A percentile compares a stretch with the other conserved stretches of the same genome.
phyloP scores from a whole-genome alignment of 2,888 invertebrate genomes.

The Drymonia ruficornis region DNA sequence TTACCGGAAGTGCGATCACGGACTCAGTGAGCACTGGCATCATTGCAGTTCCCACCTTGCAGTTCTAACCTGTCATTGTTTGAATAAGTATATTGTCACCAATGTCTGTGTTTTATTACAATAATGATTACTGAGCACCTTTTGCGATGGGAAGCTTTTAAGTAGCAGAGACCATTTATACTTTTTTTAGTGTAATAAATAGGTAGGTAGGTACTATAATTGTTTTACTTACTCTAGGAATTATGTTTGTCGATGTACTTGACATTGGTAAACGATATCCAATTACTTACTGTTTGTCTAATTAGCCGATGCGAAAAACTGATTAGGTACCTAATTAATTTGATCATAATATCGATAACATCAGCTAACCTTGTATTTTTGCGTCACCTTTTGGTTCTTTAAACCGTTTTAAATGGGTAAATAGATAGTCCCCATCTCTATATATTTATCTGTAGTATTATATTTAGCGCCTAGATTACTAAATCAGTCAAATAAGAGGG shows the following conservation, averaged over 20 bases:
- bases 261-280: not conserved
- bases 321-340: not conserved
- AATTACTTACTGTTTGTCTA: not conserved
- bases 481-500: too few species aligned
- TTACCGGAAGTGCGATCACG: too few species aligned
- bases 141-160: not conserved
- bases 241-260: not conserved
- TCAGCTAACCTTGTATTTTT: too few species aligned
- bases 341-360: not conserved
- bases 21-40: too few species aligned
- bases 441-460: too few species aligned
- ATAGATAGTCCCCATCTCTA: too few species aligned
- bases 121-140: not conserved
- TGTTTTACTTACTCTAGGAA: not conserved
- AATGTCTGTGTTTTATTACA: constrained; percentile 10
- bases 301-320: not conserved
- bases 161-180: not conserved
- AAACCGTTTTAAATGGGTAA: too few species aligned
- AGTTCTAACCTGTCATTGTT: constrained; percentile 16
- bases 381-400: too few species aligned
- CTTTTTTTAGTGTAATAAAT: too few species aligned
- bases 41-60: constrained; percentile 24
- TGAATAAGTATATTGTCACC: constrained; percentile 7
- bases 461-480: too few species aligned
- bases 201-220: too few species aligned